Base-by-base conservation (phyloP, 2,888 invertebrate genomes). In the Aporophyla nigra region DNA sequence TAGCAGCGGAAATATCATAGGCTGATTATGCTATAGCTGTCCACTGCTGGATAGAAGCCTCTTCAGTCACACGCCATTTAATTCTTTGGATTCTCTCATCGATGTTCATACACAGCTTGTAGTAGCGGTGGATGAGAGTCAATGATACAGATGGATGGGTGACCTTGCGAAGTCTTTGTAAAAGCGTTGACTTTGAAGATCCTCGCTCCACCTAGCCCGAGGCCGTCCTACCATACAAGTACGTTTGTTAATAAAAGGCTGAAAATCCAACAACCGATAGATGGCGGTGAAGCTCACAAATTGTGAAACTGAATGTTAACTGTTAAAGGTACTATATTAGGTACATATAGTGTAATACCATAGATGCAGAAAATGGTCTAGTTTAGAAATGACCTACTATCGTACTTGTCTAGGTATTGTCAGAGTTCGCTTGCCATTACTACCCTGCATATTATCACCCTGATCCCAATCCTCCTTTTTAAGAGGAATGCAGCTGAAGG, bases 231-330 rank as follows among this genome's bases (percentile, higher is more conserved):
- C 14, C n/a, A 40, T 70, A 46, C 19, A 9, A 33, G 12, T 61
- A 21, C 9, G 5, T 46, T 56, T 58, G 21, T 16, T 46, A 12
- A 24, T 19, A 53, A 53, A 21, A 59, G 16, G 7, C 40, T n/a
- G 14, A 14, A 43, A 24, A 16, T 46, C 21, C 24, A 10, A 33
- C 49, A 3, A 49, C 61, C 78, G 66, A 61, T 82, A 78, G 78
- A 82, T 78, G 78, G 78, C 78, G 54, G 59, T 75, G n/a, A 5
- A n/a, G 9, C n/a, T 61, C 54, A 51, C 16, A 27, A 59, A n/a
- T 46, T 46, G 7, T 33, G 4, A 9, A 43, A 1, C 27, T 59
- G 5, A 5, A 43, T 5, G n/a, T 33, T 24, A 9, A 9, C n/a
- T 70, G 16, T 21, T 10, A 33, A 21, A 21, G 24, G 46, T 33